Conservation (phyloP, 1,140 invertebrate genomes). For the Caenorhabditis tropicalis region DNA sequence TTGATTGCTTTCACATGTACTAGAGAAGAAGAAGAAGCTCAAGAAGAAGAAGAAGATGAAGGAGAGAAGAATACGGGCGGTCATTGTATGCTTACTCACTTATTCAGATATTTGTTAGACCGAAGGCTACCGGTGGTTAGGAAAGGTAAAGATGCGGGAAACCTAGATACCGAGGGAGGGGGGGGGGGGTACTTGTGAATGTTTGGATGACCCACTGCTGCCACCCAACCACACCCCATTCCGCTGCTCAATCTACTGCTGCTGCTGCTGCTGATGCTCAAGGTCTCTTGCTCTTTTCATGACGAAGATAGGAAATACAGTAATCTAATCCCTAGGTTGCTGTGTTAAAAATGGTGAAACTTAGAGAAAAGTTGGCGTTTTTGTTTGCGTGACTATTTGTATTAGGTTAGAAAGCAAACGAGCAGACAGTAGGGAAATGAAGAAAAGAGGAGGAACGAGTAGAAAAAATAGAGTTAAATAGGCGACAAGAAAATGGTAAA, state of each 20-base stretch:
- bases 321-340: background rate
- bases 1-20: conserved; percentile 45
- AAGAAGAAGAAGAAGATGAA: background rate
- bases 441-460: background rate
- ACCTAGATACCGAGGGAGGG: background rate
- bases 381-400: conserved; percentile 45
- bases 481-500: background rate
- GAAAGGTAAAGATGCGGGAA: conserved; percentile 37
- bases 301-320: conserved; percentile 31
- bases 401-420: conserved; percentile 23
- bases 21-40: background rate
- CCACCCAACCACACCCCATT: conserved; percentile 25
- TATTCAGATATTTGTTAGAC: conserved; percentile 42
- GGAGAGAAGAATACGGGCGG: background rate
- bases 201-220: conserved; percentile 41
- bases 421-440: background rate
- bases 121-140: background rate
- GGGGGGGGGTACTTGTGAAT: conserved; percentile 23
- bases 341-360: background rate
- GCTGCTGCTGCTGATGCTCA: background rate
- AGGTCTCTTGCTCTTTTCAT: conserved; percentile 8
- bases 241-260: no score
- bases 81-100: conserved; percentile 41
- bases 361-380: conserved; percentile 16
- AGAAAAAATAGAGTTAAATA: background rate